Evolutionary conservation across 2,888 invertebrate species (phyloP).

Genomic region (Ennomos quercinarius): DNA sequence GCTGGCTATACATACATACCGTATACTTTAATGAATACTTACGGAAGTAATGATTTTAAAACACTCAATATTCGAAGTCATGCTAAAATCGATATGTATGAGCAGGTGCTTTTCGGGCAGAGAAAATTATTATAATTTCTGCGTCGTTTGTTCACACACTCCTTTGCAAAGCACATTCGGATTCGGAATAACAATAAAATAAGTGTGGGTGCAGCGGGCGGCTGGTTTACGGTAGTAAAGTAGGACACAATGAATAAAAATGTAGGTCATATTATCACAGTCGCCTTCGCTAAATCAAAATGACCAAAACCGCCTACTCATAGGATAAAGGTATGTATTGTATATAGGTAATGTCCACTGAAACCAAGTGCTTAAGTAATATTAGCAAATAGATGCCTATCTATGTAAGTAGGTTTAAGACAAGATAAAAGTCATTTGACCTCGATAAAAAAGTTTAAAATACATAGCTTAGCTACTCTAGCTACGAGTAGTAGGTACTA

Average conservation of each 20-base stretch:
- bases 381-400: no score
- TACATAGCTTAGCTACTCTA: no score
- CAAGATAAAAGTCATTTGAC: no score
- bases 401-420: no score
- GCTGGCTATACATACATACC: constrained; percentile 34
- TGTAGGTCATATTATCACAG: constrained; percentile 41
- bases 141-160: constrained; percentile 18
- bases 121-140: constrained; percentile 14
- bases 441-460: no score
- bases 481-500: no score
- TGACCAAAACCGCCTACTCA: constrained; percentile 10
- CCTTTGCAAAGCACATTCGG: constrained; percentile 18
- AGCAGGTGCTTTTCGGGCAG: constrained; percentile 15
- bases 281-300: constrained; percentile 26
- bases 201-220: constrained; percentile 41
- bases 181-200: constrained; percentile 28
- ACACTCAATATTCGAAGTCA: constrained; percentile 24
- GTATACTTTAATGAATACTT: constrained; percentile 38
- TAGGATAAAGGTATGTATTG: neutral
- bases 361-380: neutral
- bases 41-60: constrained; percentile 33
- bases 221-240: constrained; percentile 34
- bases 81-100: constrained; percentile 9
- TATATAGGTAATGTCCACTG: neutral
- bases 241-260: constrained; percentile 45